These are phyloP conservation scores for Egretta garzetta DNA, from an alignment of 2,113 vertebrate genomes.

Conservation along the genomic window DNA sequence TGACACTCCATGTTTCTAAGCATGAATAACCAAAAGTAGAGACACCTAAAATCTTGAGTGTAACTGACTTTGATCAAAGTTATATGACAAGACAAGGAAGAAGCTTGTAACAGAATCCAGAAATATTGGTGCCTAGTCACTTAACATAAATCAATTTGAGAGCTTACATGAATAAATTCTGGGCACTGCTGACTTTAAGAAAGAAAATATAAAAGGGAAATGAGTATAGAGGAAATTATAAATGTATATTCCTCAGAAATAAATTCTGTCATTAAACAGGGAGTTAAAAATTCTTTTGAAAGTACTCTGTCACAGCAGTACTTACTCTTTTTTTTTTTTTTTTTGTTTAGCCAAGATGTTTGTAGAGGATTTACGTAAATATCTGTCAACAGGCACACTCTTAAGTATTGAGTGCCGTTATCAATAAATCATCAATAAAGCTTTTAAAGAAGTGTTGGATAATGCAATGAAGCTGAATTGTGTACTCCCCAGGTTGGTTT, in stretches of 20 bases:
- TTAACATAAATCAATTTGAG: not conserved
- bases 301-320: not conserved
- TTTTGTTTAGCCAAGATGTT: not conserved
- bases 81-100: not conserved
- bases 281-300: not conserved
- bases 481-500: not conserved
- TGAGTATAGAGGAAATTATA: not conserved
- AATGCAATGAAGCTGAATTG: not conserved
- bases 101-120: conserved; percentile 5
- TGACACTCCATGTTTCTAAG: not conserved
- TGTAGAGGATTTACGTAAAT: not conserved
- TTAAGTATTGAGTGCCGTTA: not conserved
- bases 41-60: not conserved
- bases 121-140: not conserved
- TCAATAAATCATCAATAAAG: not conserved
- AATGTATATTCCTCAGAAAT: not conserved
- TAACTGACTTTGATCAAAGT: conserved; percentile 23
- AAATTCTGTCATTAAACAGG: not conserved
- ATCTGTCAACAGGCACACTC: not conserved
- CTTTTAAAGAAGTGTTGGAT: not conserved
- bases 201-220: not conserved
- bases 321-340: not conserved
- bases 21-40: not conserved
- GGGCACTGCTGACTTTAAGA: not conserved
- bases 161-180: not conserved